Base-by-base conservation (phyloP, 2,113 vertebrate species). In the Sturnira hondurensis region DNA sequence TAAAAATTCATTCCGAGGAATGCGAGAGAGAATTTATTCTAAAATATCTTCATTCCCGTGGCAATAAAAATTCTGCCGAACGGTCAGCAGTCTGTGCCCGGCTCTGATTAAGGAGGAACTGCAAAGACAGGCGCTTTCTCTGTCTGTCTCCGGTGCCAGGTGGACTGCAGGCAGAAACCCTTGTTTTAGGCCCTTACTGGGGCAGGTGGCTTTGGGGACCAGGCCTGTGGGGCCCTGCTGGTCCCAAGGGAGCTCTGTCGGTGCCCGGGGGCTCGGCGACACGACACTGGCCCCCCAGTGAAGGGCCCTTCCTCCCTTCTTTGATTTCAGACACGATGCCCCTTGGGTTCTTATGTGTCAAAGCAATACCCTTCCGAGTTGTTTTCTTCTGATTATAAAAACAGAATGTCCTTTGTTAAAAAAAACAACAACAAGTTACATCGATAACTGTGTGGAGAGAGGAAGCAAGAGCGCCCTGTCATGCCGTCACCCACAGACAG, bases 1-100 rank as follows among this genome's bases (percentile, higher is more conserved):
- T 88, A 91, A 94, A 96, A 96, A 96, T 96, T 93, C 89, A 92
- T 95, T 91, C 47, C 82, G 89, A 86, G 87, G 61, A 94, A 83
- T 86, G 63, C 56, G 47, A 90, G 63, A 90, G 67, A 96, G 77
- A 95, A 94, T 89, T 68, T 93, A 80, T 93, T 97, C 84, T 94
- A 87, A 94, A 97, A 93, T 88, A 87, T 77, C 67, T 97, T 96
- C 43, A 94, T 94, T 83, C 74, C 65, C 7, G 4, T 87, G 71
- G 89, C 91, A 96, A 95, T 93, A 89, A 95, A 94, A 96, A 86
- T 88, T 83, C 83, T 89, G 33, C 71, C 84, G 90, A 93, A 96
- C 92, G 91, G 65, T 56, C 26, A 38, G 41, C 50, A 77, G 7
- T 84, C 38, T 96, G 86, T 41, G 52, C 31, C 52, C 63, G 80